A percentile compares a stretch with the other conserved stretches of the same genome.
Conservation (phyloP, 2,113 vertebrate genomes). For the Ochotona princeps region DNA sequence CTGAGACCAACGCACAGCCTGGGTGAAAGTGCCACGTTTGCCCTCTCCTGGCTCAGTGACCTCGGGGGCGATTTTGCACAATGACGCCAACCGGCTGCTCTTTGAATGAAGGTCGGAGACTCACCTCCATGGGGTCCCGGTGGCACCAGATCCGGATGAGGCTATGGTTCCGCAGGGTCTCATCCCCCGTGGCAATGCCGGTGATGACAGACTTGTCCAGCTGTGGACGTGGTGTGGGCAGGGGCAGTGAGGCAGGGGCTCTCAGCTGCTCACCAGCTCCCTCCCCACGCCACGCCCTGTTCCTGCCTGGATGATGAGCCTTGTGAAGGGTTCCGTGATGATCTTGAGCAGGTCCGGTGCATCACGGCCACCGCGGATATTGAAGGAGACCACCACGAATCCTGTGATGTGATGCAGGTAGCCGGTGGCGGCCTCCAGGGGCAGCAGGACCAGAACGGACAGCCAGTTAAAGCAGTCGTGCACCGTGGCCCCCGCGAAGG, state of each 20-base stretch:
- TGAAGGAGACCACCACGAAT: slow-evolving; percentile 89
- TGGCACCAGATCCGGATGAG: slow-evolving; percentile 93
- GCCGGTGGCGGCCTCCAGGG: slow-evolving; percentile 90
- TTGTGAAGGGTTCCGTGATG: slow-evolving; percentile 94
- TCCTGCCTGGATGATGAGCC: slow-evolving; percentile 92
- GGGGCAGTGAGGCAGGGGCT: neutral
- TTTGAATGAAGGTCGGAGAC: neutral
- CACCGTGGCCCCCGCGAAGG: slow-evolving; percentile 94
- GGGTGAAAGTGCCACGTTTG: neutral
- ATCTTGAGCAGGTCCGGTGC: slow-evolving; percentile 93
- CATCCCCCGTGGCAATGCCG: slow-evolving; percentile 90
- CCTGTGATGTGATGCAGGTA: slow-evolving; percentile 86
- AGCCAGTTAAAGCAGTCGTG: slow-evolving; percentile 98
- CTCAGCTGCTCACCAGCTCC: accelerated
- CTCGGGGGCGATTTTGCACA: neutral
- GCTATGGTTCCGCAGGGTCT: slow-evolving; percentile 92
- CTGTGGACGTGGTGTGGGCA: slow-evolving; percentile 75
- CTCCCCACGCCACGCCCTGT: neutral
- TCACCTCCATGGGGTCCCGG: slow-evolving; percentile 84
- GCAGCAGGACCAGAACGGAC: slow-evolving; percentile 93
- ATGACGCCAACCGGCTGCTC: neutral
- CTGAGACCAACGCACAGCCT: neutral
- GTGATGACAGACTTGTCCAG: slow-evolving; percentile 95
- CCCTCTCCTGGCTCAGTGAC: neutral
- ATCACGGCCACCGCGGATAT: slow-evolving; percentile 88